These are phyloP conservation scores for Panagrolaimus sp. DNA, from an alignment of 1,140 invertebrate genomes.

Conservation along the genomic window DNA sequence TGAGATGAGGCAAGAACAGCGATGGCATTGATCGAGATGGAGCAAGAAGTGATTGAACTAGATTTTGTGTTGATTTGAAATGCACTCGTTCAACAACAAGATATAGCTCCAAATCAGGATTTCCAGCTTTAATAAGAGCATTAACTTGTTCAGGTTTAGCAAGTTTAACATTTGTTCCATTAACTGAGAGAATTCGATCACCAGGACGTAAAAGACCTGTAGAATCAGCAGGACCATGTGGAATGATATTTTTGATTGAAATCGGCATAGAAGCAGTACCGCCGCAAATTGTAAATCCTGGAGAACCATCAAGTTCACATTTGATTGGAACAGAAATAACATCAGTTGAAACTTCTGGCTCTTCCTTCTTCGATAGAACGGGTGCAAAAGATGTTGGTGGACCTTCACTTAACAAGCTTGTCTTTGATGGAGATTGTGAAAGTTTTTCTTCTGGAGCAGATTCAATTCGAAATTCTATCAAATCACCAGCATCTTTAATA, in stretches of 20 bases:
- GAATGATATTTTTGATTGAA: neutral
- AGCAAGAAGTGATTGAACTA: neutral
- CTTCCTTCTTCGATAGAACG: neutral
- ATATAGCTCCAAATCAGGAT: neutral
- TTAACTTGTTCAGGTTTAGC: neutral
- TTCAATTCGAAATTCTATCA: neutral
- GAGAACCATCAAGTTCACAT: neutral
- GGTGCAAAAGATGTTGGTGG: neutral
- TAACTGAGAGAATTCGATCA: neutral
- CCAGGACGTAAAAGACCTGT: neutral
- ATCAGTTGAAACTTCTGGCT: neutral
- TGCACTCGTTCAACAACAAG: conserved; percentile 5
- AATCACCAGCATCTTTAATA: neutral
- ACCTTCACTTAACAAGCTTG: neutral
- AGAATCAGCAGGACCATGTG: neutral
- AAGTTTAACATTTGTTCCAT: neutral
- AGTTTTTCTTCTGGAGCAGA: neutral
- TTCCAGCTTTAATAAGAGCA: neutral
- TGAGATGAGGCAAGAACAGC: neutral
- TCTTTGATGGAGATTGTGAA: neutral
- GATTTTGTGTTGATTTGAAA: neutral
- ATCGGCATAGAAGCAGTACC: neutral
- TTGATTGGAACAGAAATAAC: neutral
- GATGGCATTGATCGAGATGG: conserved; percentile 8
- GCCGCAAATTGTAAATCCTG: neutral